Conservation (phyloP, 1,140 invertebrate genomes). For the Heliconius eleuchia region DNA sequence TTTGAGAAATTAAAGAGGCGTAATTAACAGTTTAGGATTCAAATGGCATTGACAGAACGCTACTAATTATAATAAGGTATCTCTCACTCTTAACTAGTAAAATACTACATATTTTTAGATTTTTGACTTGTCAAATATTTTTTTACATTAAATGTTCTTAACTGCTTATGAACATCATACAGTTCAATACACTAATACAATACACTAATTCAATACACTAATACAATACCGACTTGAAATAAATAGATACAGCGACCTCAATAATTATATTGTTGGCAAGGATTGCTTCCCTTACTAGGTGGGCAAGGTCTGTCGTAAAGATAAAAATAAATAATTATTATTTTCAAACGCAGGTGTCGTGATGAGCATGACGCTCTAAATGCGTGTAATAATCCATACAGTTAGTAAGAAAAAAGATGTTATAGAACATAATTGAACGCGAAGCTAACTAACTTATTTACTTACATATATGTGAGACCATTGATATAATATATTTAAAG, state of each 20-base stretch:
- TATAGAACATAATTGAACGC: too few species aligned
- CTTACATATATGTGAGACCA: too few species aligned
- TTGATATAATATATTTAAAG: not conserved
- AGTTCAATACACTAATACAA: constrained; percentile 3
- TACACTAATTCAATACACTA: constrained; percentile 4
- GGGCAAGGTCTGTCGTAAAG: not conserved
- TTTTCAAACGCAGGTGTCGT: not conserved
- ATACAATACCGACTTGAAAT: not conserved
- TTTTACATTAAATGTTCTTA: not conserved
- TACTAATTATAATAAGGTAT: too few species aligned
- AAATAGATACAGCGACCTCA: constrained; percentile 1
- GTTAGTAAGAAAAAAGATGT: too few species aligned
- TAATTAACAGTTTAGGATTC: not conserved
- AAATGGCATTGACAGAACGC: too few species aligned
- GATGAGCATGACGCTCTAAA: not conserved
- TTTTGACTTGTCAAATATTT: too few species aligned
- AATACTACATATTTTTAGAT: too few species aligned
- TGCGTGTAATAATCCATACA: not conserved
- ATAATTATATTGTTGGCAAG: not conserved
- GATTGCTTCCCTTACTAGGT: constrained; percentile 8
- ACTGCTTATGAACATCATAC: not conserved
- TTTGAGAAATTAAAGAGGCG: too few species aligned
- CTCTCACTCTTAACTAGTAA: too few species aligned
- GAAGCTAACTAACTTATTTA: too few species aligned
- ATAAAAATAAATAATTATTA: not conserved